Percentiles rank a stretch among this genome's conserved stretches.
Conservation (phyloP, 2,797 vertebrate species). For the Liasis olivaceus region DNA sequence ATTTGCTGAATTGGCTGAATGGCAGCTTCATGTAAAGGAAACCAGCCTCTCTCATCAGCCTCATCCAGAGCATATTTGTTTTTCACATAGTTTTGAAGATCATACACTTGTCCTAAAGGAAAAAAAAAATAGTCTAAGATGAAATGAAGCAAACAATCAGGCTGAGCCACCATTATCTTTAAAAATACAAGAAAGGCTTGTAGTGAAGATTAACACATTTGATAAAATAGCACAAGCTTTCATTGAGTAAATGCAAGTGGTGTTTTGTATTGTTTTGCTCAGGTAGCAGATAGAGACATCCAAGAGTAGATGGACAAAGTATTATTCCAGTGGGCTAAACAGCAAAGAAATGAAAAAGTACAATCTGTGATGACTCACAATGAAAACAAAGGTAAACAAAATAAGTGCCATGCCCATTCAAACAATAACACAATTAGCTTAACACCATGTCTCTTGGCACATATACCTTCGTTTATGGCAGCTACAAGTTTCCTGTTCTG, state of each 20-base stretch:
- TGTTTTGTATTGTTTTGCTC: background rate
- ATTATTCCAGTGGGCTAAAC: background rate
- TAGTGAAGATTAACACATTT: background rate
- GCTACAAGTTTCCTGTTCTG: constrained; percentile 79
- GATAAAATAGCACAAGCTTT: background rate
- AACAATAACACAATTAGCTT: background rate
- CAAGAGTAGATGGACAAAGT: background rate
- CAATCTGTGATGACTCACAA: background rate
- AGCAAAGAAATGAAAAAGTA: background rate
- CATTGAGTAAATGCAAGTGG: background rate
- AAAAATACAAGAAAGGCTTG: background rate
- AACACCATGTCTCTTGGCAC: background rate
- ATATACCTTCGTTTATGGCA: constrained; percentile 81
- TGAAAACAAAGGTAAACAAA: background rate
- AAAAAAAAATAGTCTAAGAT: constrained; percentile 3
- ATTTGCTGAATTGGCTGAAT: constrained; percentile 79
- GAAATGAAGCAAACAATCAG: constrained; percentile 36
- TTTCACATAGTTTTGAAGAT: constrained; percentile 79
- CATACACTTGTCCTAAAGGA: constrained; percentile 77
- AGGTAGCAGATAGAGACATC: background rate
- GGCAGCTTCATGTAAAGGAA: constrained; percentile 83
- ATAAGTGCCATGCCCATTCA: background rate
- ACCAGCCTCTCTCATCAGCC: constrained; percentile 82
- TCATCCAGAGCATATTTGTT: constrained; percentile 80
- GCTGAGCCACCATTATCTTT: background rate